phyloP scores from a whole-genome alignment of 2,113 vertebrate species.

The Halcyon senegalensis region DNA sequence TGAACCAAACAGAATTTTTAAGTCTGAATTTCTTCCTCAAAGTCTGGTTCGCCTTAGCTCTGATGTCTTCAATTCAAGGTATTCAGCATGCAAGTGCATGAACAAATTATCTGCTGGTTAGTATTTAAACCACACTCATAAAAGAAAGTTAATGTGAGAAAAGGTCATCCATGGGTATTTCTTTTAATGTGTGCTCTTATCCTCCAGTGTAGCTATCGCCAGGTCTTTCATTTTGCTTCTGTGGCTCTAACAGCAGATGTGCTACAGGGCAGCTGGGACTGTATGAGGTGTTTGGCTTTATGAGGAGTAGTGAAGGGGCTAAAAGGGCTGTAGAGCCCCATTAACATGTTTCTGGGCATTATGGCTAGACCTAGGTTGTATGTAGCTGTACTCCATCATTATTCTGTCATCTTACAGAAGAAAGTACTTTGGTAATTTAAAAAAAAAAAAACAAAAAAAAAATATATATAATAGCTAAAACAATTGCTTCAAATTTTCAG shows the following conservation, averaged over 20 bases:
- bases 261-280: neutral
- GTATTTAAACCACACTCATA: conserved; percentile 14
- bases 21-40: conserved; percentile 15
- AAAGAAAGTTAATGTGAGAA: neutral
- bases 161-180: neutral
- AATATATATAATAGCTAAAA: neutral
- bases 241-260: neutral
- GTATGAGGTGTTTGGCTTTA: neutral
- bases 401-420: neutral
- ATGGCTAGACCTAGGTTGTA: neutral
- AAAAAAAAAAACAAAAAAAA: neutral
- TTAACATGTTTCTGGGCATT: neutral
- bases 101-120: conserved; percentile 16
- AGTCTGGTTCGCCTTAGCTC: neutral
- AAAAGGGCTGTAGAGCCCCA: rapidly evolving
- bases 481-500: neutral
- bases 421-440: neutral
- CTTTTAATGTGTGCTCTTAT: neutral
- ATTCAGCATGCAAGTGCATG: neutral
- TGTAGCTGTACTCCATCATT: rapidly evolving
- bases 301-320: neutral
- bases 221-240: neutral
- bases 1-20: conserved; percentile 65
- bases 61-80: neutral
- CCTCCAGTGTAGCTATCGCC: rapidly evolving